phyloP scores from a whole-genome alignment of 2,797 vertebrate genomes.

The Periophthalmus magnuspinnatus region DNA sequence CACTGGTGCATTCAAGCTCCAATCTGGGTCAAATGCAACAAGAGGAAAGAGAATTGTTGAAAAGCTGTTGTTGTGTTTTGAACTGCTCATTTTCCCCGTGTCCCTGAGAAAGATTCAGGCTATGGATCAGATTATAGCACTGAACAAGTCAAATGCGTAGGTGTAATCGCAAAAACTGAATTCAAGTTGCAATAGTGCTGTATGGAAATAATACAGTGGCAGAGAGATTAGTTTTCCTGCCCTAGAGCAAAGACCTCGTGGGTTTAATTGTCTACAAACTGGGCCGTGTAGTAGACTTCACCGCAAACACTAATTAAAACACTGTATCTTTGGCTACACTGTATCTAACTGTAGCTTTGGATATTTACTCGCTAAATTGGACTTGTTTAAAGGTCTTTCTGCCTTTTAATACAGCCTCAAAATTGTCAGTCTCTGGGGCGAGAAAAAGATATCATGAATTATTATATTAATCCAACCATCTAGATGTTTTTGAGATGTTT shows the following conservation, averaged over 20 bases:
- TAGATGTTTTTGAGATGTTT: neutral
- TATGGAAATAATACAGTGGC: too few species aligned
- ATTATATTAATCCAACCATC: neutral
- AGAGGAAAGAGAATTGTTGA: constrained; percentile 46
- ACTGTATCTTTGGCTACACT: too few species aligned
- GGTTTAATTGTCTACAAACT: neutral
- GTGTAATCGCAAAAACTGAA: constrained; percentile 23
- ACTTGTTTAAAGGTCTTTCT: neutral
- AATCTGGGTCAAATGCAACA: constrained; percentile 47
- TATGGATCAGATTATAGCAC: constrained; percentile 36
- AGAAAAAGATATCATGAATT: neutral
- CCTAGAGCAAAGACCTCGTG: neutral
- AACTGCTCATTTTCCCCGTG: constrained; percentile 41
- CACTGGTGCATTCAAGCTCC: constrained; percentile 42
- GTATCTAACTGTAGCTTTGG: neutral
- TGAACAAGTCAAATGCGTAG: constrained; percentile 1
- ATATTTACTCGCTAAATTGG: neutral
- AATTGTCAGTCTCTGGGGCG: neutral
- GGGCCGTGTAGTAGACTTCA: neutral
- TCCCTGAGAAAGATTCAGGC: constrained; percentile 38
- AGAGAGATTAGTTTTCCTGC: neutral
- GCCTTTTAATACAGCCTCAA: neutral
- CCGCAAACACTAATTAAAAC: neutral
- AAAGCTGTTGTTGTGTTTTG: constrained; percentile 36
- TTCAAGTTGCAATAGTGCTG: neutral